phyloP scores from a whole-genome alignment of 2,888 invertebrate species.

The Nymphalis polychloros region DNA sequence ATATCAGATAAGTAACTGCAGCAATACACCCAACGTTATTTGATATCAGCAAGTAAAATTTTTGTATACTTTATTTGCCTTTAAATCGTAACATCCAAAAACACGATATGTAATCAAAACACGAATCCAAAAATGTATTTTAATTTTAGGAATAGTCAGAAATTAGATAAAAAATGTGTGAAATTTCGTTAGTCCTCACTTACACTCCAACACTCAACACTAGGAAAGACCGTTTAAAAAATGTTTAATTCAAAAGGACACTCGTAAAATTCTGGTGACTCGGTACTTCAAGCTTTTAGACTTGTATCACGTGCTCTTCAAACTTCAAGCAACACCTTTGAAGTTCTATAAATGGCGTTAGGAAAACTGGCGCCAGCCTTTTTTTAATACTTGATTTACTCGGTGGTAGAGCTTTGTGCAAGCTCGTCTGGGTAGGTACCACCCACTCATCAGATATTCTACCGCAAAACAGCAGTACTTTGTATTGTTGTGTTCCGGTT shows the following conservation, averaged over 20 bases:
- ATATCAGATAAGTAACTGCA: no score
- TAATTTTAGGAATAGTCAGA: background rate
- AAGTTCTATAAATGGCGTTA: constrained; percentile 5
- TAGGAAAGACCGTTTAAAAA: constrained; percentile 5
- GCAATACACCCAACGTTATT: no score
- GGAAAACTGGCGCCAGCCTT: background rate
- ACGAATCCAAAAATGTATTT: background rate
- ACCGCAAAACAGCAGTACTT: no score
- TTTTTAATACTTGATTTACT: constrained; percentile 2
- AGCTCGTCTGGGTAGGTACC: no score
- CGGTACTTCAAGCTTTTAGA: constrained; percentile 5
- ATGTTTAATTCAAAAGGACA: constrained; percentile 7
- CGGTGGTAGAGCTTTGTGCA: no score
- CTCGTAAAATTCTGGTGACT: constrained; percentile 7
- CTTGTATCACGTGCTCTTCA: constrained; percentile 9
- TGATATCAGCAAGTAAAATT: no score
- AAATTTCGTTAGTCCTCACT: background rate
- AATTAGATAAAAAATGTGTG: background rate
- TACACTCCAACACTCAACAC: background rate
- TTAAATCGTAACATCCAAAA: no score
- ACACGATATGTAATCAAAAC: background rate
- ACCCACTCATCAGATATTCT: no score
- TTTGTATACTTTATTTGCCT: no score
- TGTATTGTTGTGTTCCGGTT: no score
- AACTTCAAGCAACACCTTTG: constrained; percentile 12